Evolutionary conservation across 2,888 invertebrate species (phyloP).

Genomic region (Campaea margaritaria): DNA sequence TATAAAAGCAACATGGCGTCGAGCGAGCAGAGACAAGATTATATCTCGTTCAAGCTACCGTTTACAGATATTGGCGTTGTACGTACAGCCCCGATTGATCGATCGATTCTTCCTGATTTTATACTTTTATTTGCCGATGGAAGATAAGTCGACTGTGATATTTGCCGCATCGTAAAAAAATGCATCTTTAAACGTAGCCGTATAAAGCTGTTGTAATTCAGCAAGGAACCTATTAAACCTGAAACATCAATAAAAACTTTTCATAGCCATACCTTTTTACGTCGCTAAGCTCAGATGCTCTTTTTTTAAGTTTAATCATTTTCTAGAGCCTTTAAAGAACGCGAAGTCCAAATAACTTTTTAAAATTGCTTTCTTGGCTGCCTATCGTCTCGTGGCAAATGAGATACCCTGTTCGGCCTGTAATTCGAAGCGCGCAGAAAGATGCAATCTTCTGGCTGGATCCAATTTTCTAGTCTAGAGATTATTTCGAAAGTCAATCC

Average conservation of each 20-base stretch:
- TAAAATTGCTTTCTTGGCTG: constrained; percentile 13
- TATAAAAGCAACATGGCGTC: constrained; percentile 49
- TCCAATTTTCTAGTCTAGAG: constrained; percentile 33
- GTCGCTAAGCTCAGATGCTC: background rate
- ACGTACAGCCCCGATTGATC: constrained; percentile 45
- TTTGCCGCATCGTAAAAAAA: constrained; percentile 13
- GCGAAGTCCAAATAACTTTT: constrained; percentile 1
- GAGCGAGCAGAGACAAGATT: constrained; percentile 51
- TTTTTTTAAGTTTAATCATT: background rate
- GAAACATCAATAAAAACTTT: background rate
- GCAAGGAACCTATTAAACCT: no score
- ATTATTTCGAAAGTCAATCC: constrained; percentile 27
- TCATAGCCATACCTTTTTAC: background rate
- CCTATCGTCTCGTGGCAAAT: constrained; percentile 19
- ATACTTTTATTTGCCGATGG: constrained; percentile 18
- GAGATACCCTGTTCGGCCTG: constrained; percentile 11
- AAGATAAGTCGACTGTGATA: constrained; percentile 8
- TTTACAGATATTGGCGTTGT: constrained; percentile 52
- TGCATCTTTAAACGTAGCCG: background rate
- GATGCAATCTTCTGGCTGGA: constrained; percentile 26
- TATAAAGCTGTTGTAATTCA: background rate
- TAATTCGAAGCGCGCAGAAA: constrained; percentile 22
- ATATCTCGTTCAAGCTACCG: constrained; percentile 64
- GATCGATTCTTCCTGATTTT: constrained; percentile 39
- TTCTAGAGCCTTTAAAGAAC: background rate